phyloP scores from a whole-genome alignment of 1,140 invertebrate species.

The Drosophila sturtevanti region DNA sequence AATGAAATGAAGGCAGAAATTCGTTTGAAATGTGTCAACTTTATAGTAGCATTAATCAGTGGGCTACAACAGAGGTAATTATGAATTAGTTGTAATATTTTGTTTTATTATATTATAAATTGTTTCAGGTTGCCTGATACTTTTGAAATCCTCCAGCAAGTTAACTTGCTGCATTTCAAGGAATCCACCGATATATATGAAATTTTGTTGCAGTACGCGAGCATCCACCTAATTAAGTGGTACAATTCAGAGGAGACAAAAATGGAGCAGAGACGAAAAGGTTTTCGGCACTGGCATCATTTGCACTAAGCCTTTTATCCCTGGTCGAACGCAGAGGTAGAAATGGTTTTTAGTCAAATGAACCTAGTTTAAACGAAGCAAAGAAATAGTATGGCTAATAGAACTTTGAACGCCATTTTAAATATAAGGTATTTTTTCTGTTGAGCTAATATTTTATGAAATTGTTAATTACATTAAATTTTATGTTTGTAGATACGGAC shows the following conservation, averaged over 20 bases:
- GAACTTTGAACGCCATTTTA: neutral
- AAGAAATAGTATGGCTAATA: conserved; percentile 4
- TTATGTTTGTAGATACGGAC: conserved; percentile 9
- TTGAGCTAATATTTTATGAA: neutral
- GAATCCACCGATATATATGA: neutral
- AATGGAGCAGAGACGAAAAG: neutral
- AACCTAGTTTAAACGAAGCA: neutral
- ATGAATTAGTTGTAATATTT: conserved; percentile 4
- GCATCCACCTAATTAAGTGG: too few relatives aligned
- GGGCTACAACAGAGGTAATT: conserved; percentile 5
- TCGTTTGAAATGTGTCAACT: too few relatives aligned
- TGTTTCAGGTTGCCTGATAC: neutral
- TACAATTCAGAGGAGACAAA: neutral
- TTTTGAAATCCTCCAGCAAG: conserved; percentile 5
- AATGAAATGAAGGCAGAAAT: too few relatives aligned
- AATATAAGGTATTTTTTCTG: too few relatives aligned
- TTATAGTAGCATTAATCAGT: conserved; percentile 6
- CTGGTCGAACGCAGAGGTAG: neutral
- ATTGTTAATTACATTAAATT: conserved; percentile 1
- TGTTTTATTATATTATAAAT: neutral
- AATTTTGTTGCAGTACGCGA: conserved; percentile 8
- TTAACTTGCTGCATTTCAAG: neutral
- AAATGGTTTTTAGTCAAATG: neutral
- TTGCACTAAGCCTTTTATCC: neutral
- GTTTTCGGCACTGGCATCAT: neutral